Conservation (phyloP, 2,113 vertebrate genomes). For the Takifugu bimaculatus region DNA sequence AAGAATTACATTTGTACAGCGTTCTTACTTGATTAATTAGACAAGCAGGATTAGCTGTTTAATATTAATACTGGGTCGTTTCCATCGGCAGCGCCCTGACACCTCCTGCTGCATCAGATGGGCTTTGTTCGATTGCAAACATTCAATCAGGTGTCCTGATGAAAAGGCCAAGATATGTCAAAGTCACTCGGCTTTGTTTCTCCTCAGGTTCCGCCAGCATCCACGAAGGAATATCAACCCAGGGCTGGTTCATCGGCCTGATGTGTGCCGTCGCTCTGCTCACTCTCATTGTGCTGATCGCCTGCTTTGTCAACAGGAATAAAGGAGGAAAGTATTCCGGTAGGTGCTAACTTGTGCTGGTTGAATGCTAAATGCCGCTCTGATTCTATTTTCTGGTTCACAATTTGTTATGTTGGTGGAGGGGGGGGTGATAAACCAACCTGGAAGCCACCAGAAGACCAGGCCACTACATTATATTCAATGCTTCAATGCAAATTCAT, state of each 20-base stretch:
- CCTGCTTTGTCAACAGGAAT: conserved; percentile 96
- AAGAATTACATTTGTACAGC: conserved; percentile 69
- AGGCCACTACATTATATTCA: conserved; percentile 21
- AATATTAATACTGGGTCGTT: conserved; percentile 70
- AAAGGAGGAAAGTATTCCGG: conserved; percentile 97
- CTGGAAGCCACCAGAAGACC: conserved; percentile 19
- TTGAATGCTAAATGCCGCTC: conserved; percentile 46
- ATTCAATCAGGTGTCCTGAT: conserved; percentile 63
- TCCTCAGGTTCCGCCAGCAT: conserved; percentile 83
- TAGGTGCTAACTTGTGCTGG: conserved; percentile 60
- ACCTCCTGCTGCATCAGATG: conserved; percentile 48
- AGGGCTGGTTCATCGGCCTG: conserved; percentile 96
- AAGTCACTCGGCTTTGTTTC: conserved; percentile 58
- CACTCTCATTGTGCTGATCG: conserved; percentile 84
- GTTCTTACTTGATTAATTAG: conserved; percentile 71
- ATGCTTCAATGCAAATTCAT: conserved; percentile 35
- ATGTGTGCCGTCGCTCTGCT: conserved; percentile 94
- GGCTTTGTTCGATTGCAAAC: conserved; percentile 58
- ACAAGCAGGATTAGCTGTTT: conserved; percentile 72
- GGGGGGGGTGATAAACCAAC: conserved; percentile 13
- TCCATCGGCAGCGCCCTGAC: conserved; percentile 36
- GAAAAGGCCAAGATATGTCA: conserved; percentile 63
- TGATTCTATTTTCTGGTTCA: conserved; percentile 43
- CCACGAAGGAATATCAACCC: conserved; percentile 86
- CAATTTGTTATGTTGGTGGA: conserved; percentile 24